A percentile compares a stretch with the other conserved stretches of the same genome.
phyloP scores from a whole-genome alignment of 2,888 invertebrate species.

The Therioaphis trifolii region DNA sequence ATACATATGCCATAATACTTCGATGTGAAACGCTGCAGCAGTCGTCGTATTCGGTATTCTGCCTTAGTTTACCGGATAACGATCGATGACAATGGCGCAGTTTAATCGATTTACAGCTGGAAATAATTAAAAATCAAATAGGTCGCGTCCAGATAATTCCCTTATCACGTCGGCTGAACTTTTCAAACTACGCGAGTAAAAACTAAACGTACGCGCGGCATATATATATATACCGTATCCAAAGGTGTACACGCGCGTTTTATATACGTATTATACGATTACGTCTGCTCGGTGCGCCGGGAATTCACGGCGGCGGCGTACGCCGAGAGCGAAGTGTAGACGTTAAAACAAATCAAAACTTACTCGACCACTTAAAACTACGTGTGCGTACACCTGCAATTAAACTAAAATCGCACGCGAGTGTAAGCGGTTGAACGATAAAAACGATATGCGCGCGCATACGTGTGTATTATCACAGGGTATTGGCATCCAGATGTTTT shows the following conservation, averaged over 20 bases:
- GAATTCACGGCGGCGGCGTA: background rate
- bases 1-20: no score
- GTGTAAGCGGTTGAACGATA: background rate
- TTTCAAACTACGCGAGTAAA: background rate
- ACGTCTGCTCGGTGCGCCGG: background rate
- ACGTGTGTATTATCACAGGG: no score
- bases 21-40: no score
- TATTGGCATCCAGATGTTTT: no score
- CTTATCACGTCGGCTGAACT: background rate
- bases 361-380: background rate
- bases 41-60: no score
- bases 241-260: background rate
- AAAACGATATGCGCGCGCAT: background rate
- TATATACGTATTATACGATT: background rate
- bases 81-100: background rate
- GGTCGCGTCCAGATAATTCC: background rate
- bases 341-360: conserved; percentile 8
- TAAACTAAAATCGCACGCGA: conserved; percentile 11
- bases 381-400: background rate
- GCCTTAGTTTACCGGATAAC: no score
- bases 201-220: no score
- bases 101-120: background rate
- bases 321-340: background rate
- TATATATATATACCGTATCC: background rate
- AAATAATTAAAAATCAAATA: background rate